Percentiles rank a stretch among this genome's conserved stretches.
phyloP scores from a whole-genome alignment of 2,113 vertebrate genomes.

The Corynorhinus townsendii region DNA sequence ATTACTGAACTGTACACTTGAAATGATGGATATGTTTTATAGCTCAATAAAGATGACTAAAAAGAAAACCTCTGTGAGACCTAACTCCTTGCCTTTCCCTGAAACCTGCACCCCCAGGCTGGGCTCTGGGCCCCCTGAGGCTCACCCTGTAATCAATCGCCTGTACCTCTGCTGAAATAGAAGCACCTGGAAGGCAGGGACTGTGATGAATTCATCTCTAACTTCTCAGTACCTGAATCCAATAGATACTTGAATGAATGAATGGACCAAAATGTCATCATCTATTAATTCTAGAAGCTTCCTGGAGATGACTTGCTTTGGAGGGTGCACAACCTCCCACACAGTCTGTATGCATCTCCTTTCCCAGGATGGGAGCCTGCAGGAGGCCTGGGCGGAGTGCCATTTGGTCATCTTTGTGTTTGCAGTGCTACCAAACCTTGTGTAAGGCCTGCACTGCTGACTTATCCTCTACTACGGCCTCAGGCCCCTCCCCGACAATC shows the following conservation, averaged over 20 bases:
- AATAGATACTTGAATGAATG: neutral
- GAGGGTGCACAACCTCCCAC: rapidly evolving
- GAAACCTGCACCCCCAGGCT: neutral
- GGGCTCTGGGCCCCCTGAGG: neutral
- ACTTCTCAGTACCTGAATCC: neutral
- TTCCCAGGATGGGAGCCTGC: neutral
- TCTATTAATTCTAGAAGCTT: neutral
- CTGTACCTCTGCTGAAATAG: neutral
- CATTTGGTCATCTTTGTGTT: neutral
- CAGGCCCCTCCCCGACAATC: rapidly evolving
- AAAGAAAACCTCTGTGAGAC: neutral
- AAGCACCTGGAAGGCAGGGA: neutral
- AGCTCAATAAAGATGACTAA: neutral
- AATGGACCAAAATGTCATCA: neutral
- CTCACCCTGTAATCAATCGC: neutral
- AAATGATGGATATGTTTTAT: neutral
- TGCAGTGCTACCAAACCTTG: neutral
- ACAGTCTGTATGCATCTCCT: rapidly evolving
- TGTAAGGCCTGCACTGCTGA: neutral
- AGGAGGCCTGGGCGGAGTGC: neutral
- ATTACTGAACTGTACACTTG: neutral
- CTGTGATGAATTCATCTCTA: neutral
- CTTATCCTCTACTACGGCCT: neutral
- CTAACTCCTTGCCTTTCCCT: neutral
- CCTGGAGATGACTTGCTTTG: neutral